Base-by-base conservation (phyloP, 2,797 vertebrate species). In the Malacoctenus gilli region DNA sequence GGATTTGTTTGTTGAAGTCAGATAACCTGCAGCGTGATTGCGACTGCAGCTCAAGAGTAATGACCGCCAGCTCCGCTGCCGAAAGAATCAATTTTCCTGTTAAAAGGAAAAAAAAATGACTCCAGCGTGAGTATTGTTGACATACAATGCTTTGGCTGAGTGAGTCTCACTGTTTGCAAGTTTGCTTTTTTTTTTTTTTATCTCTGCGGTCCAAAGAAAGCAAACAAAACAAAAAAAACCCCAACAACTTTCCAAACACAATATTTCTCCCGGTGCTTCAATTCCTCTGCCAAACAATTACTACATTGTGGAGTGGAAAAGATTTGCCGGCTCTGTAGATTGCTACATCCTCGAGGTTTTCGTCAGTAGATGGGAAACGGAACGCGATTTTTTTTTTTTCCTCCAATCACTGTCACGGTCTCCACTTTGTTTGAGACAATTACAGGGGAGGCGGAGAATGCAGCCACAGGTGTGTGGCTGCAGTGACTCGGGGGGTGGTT, bases 1-100 rank as follows among this genome's bases (percentile, higher is more conserved):
- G 89, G 85, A 89, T 89, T 89, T 90, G 87, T 89, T 85, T 68
- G 77, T 72, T 8, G 37, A 59, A 75, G 81, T 84, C 82, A 83
- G 86, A 87, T 86, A 90, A 87, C 77, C 82, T 86, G 65, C 54
- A 54, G 42, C 14, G 1, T 41, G 56, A 37, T 22, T 5, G 16
- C 19, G 25, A 15, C 25, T 61, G n/a, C 22, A 60, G 40, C 59
- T 51, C 48, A 28, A 12, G 28, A 54, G 32, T 56, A 66, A 67
- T 44, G 53, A 61, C 71, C 62, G 53, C 39, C 37, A 39, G n/a
- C n/a, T n/a, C 40, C 39, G 2, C 36, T 5, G 31, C 63, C 52
- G 34, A 42, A 58, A 73, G 50, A 83, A 82, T 77, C 50, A 8
- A 22, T 67, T 61, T 72, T 62, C 63, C 25, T 28, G 6, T 6